A percentile compares a stretch with the other conserved stretches of the same genome.
These are phyloP conservation scores for Rissa tridactyla DNA, from an alignment of 2,113 vertebrate species.

Conservation along the genomic window DNA sequence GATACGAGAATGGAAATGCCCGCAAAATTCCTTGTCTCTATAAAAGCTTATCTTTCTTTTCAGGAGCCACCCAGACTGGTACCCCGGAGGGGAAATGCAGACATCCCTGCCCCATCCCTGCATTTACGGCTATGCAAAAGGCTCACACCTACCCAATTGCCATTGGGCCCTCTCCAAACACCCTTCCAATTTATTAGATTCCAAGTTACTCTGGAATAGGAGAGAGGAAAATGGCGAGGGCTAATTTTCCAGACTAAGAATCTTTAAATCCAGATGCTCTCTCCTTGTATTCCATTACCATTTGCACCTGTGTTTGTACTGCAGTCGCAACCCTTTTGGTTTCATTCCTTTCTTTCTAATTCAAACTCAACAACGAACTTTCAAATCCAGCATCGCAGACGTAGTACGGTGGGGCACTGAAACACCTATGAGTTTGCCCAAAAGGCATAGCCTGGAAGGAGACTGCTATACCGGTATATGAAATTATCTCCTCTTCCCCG, in stretches of 20 bases:
- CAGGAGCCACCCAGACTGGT: neutral
- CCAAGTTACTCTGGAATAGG: neutral
- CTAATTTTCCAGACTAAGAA: neutral
- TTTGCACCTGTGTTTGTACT: neutral
- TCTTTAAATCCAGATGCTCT: neutral
- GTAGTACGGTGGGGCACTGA: neutral
- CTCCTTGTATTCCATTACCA: neutral
- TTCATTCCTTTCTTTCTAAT: neutral
- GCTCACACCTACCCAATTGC: accelerated
- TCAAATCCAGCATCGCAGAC: neutral
- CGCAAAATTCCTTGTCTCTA: neutral
- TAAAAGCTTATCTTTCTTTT: neutral
- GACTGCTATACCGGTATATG: too few species aligned
- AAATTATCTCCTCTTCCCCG: neutral
- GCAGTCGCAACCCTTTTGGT: neutral
- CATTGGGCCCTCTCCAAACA: neutral
- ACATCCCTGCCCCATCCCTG: accelerated
- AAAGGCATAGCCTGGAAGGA: neutral
- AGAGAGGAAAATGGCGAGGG: neutral
- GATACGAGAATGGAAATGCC: neutral
- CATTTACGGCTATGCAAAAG: accelerated
- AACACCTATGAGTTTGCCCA: neutral
- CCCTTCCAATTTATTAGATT: neutral
- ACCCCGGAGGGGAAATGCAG: neutral
- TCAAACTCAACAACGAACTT: neutral